Base-by-base conservation (phyloP, 2,888 invertebrate genomes). In the Apoda limacodes region DNA sequence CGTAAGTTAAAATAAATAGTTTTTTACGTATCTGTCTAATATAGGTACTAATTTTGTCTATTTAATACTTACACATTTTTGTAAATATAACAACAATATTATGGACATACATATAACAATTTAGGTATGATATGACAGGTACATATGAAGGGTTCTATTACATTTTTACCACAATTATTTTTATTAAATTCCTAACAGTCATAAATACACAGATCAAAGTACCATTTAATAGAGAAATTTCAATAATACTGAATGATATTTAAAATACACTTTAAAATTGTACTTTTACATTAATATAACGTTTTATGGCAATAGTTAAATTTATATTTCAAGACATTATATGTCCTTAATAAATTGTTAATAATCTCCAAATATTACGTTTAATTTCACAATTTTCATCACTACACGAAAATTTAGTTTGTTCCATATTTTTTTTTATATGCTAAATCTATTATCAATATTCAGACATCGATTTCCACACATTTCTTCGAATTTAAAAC, bases 361-460 rank as follows among this genome's bases (percentile, higher is more conserved):
- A 67, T 74, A 75, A 75, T 75, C 76, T 76, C 76, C 65, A 55
- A 47, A 43, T 42, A 44, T 37, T n/a, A n/a, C n/a, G n/a, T n/a
- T n/a, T n/a, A n/a, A n/a, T n/a, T n/a, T n/a, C n/a, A n/a, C n/a
- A n/a, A n/a, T n/a, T n/a, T n/a, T n/a, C n/a, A n/a, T n/a, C n/a
- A n/a, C n/a, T n/a, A n/a, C n/a, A n/a, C n/a, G n/a, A n/a, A n/a
- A n/a, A n/a, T n/a, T n/a, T n/a, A n/a, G n/a, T n/a, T n/a, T n/a
- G n/a, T n/a, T n/a, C n/a, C n/a, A n/a, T n/a, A n/a, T n/a, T n/a
- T n/a, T n/a, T n/a, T n/a, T n/a, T n/a, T n/a, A n/a, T n/a, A n/a
- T n/a, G n/a, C n/a, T n/a, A n/a, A n/a, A n/a, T n/a, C n/a, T n/a
- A n/a, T n/a, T n/a, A n/a, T n/a, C n/a, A n/a, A n/a, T n/a, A n/a